phyloP scores from a whole-genome alignment of 1,140 invertebrate species.

The Oppia nitens region DNA sequence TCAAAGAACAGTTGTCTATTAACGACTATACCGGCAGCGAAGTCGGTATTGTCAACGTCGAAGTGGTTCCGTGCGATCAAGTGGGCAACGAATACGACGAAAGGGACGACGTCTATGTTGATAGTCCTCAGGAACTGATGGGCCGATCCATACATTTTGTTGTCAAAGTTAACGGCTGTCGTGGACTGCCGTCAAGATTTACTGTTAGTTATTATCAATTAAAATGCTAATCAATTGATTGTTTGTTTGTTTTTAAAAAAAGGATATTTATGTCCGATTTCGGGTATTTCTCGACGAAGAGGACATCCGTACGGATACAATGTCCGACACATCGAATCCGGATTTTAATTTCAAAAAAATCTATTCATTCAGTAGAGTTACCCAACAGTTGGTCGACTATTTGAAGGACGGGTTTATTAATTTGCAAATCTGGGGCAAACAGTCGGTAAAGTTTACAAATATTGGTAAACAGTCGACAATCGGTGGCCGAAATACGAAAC shows the following conservation, averaged over 20 bases:
- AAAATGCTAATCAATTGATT: neutral
- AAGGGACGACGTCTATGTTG: constrained; percentile 34
- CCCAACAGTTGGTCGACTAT: constrained; percentile 34
- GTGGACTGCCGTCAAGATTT: constrained; percentile 34
- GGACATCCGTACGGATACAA: constrained; percentile 30
- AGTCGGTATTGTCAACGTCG: constrained; percentile 37
- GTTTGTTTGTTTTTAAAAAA: neutral
- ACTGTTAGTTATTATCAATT: constrained; percentile 27
- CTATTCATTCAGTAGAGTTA: constrained; percentile 30
- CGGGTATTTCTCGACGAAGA: constrained; percentile 35
- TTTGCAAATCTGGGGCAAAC: constrained; percentile 37
- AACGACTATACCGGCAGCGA: constrained; percentile 36
- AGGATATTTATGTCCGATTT: constrained; percentile 38
- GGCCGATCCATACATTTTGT: constrained; percentile 33
- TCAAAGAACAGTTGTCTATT: constrained; percentile 38
- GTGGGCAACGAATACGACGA: constrained; percentile 33
- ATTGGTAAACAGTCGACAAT: neutral
- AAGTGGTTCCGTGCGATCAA: constrained; percentile 16
- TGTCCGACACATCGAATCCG: constrained; percentile 35
- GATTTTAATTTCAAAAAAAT: constrained; percentile 36
- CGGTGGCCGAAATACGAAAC: constrained; percentile 26
- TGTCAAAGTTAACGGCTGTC: constrained; percentile 32
- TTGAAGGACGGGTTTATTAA: constrained; percentile 33
- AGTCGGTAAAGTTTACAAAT: constrained; percentile 26
- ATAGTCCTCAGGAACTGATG: constrained; percentile 32